Evolutionary conservation across 2,797 vertebrate genomes (phyloP).

Genomic region (Hemitrygon akajei): DNA sequence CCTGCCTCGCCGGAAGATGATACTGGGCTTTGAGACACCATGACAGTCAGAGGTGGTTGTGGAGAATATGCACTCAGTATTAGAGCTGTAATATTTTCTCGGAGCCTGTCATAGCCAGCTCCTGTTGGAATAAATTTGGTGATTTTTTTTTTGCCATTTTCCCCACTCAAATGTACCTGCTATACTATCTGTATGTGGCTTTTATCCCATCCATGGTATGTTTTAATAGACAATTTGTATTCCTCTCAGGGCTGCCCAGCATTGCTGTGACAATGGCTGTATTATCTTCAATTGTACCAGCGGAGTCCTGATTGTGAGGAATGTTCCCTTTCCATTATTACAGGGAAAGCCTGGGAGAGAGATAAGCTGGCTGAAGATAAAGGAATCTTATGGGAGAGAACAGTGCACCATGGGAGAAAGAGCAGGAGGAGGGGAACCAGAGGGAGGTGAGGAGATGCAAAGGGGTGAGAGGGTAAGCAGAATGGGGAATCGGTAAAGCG

Average conservation of each 20-base stretch:
- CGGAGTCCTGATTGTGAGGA: background rate
- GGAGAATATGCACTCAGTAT: background rate
- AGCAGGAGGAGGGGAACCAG: too few relatives aligned
- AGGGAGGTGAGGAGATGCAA: too few relatives aligned
- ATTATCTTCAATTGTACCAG: background rate
- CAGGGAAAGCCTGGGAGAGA: background rate
- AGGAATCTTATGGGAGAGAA: too few relatives aligned
- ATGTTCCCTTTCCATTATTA: background rate
- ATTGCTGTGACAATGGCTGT: background rate
- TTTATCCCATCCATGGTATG: background rate
- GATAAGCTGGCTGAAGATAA: too few relatives aligned
- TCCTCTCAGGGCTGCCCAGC: background rate
- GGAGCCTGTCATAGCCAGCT: background rate
- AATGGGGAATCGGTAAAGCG: too few relatives aligned
- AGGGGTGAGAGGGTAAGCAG: too few relatives aligned
- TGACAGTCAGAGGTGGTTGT: background rate
- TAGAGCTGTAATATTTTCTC: background rate
- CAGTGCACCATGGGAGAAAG: too few relatives aligned
- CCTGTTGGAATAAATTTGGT: background rate
- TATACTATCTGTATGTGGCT: background rate
- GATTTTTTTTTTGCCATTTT: background rate
- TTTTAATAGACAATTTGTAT: background rate
- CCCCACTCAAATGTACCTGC: background rate
- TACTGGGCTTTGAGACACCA: background rate
- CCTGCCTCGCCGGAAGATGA: background rate